Conservation (phyloP, 2,113 vertebrate genomes). For the Carettochelys insculpta region DNA sequence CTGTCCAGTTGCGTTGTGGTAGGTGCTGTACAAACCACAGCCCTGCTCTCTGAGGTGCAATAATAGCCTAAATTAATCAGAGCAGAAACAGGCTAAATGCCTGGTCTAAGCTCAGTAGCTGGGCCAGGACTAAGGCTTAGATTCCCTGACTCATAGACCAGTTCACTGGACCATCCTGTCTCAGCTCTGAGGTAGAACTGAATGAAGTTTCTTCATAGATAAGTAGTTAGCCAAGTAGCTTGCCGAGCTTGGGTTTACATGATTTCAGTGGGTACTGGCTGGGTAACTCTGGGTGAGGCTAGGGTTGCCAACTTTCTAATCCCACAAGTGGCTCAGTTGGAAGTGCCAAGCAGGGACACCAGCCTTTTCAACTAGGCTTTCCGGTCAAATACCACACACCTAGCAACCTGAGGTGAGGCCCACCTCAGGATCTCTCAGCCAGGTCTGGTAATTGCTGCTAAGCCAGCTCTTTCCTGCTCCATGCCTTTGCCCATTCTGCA, state of each 20-base stretch:
- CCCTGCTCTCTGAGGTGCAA: neutral
- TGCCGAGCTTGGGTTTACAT: neutral
- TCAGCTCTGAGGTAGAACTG: accelerated
- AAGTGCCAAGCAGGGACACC: too few relatives aligned
- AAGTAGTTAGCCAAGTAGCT: neutral
- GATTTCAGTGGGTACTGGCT: neutral
- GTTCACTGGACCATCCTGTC: accelerated
- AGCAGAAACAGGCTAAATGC: neutral
- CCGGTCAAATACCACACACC: too few relatives aligned
- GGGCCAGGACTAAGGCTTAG: accelerated
- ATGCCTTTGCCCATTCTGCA: neutral
- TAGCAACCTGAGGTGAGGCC: neutral
- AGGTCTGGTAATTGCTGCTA: neutral
- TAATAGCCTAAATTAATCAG: neutral
- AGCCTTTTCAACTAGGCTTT: too few relatives aligned
- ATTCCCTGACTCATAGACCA: neutral
- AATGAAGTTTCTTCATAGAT: neutral
- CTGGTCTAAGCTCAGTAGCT: neutral
- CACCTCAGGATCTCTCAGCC: neutral
- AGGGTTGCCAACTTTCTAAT: too few relatives aligned
- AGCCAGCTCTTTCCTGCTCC: neutral
- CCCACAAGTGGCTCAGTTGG: too few relatives aligned
- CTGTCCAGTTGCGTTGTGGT: neutral
- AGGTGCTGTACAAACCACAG: neutral
- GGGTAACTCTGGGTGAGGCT: neutral